Evolutionary conservation across 2,888 invertebrate species (phyloP).

Genomic region (Melieria picta): DNA sequence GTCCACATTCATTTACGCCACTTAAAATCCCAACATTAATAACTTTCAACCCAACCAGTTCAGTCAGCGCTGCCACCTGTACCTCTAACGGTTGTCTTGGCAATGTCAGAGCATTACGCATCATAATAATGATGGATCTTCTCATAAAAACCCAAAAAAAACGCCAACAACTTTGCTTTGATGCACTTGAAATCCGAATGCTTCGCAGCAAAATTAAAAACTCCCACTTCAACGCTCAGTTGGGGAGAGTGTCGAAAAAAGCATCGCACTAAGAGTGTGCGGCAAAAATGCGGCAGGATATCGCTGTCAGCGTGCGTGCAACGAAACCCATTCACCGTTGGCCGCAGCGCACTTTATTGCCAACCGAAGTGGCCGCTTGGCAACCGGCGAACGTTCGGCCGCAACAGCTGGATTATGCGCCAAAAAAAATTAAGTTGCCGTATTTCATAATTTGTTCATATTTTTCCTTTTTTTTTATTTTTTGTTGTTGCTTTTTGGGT

Average conservation of each 20-base stretch:
- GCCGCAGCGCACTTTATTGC: slow-evolving; percentile 15
- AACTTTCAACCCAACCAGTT: not conserved
- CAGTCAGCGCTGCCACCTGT: slow-evolving; percentile 24
- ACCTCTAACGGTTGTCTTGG: slow-evolving; percentile 19
- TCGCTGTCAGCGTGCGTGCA: not conserved
- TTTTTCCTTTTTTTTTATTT: no score
- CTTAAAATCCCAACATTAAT: no score
- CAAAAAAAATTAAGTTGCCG: not conserved
- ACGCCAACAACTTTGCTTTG: slow-evolving; percentile 14
- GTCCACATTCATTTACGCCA: not conserved
- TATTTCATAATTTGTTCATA: no score
- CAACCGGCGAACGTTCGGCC: slow-evolving; percentile 4
- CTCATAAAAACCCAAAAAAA: not conserved
- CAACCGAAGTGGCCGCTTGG: slow-evolving; percentile 25
- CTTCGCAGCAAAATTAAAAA: not conserved
- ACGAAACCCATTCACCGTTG: not conserved
- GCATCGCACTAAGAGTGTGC: slow-evolving; percentile 4
- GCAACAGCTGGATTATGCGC: not conserved
- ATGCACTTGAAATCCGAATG: not conserved
- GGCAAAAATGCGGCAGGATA: not conserved
- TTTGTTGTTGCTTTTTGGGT: not conserved
- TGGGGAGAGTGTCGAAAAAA: no score
- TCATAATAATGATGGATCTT: slow-evolving; percentile 12
- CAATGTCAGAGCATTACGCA: slow-evolving; percentile 7
- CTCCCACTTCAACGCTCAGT: not conserved